phyloP scores from a whole-genome alignment of 2,113 vertebrate species.

The Chrysemys picta region DNA sequence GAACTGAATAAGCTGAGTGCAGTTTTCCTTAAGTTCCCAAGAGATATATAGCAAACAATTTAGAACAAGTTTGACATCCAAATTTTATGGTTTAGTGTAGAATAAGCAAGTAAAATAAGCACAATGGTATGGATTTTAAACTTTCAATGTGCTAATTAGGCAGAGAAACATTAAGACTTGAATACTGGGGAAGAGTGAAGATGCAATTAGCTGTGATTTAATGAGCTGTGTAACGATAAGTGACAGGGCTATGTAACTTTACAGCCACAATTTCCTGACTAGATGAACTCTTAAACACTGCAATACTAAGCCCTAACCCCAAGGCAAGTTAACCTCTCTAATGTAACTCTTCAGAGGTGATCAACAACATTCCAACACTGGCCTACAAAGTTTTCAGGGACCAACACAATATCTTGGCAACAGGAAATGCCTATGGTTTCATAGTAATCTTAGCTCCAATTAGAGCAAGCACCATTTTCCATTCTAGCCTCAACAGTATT shows the following conservation, averaged over 20 bases:
- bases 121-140: constrained; percentile 41
- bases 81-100: constrained; percentile 14
- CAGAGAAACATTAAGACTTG: constrained; percentile 69
- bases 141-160: constrained; percentile 61
- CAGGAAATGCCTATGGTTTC: constrained; percentile 38
- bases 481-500: constrained; percentile 42
- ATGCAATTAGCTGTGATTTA: constrained; percentile 81
- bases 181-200: constrained; percentile 63
- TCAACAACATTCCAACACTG: not conserved
- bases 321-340: constrained; percentile 64
- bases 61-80: constrained; percentile 9
- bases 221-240: constrained; percentile 83
- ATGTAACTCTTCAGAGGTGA: constrained; percentile 19
- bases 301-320: constrained; percentile 17
- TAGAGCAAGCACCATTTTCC: constrained; percentile 18
- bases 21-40: too few species aligned
- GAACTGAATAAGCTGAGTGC: not conserved
- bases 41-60: too few species aligned
- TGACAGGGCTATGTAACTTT: constrained; percentile 80
- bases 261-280: constrained; percentile 80
- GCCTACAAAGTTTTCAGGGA: constrained; percentile 5
- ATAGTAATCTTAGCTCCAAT: constrained; percentile 19
- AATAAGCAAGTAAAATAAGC: constrained; percentile 41
- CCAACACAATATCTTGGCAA: not conserved
- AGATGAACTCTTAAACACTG: constrained; percentile 75